Conservation (phyloP, 1,140 invertebrate genomes). For the Trichoplusia ni region DNA sequence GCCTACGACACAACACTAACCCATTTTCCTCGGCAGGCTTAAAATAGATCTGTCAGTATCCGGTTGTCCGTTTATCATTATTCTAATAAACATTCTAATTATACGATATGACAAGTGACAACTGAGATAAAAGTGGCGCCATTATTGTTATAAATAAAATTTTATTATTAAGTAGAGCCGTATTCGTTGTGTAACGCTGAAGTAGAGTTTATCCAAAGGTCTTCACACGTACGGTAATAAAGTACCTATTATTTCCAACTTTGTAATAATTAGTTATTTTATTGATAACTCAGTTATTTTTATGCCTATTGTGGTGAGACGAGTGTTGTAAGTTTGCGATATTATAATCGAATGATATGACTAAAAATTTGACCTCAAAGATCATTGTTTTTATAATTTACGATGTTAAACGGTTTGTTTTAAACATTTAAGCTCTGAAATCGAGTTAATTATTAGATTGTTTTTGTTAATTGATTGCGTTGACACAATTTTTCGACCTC, state of each 20-base stretch:
- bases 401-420: constrained; percentile 4
- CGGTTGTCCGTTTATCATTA: constrained; percentile 13
- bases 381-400: constrained; percentile 19
- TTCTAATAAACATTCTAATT: constrained; percentile 15
- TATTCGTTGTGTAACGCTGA: background rate
- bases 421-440: background rate
- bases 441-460: background rate
- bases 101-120: constrained; percentile 5
- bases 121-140: constrained; percentile 8
- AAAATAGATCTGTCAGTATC: constrained; percentile 6
- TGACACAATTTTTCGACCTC: too few species aligned
- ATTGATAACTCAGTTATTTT: background rate
- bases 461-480: too few species aligned
- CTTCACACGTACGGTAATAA: constrained; percentile 7
- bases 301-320: background rate
- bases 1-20: constrained; percentile 1
- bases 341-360: constrained; percentile 4
- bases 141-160: background rate
- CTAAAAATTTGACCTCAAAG: constrained; percentile 18
- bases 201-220: constrained; percentile 17
- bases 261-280: constrained; percentile 18
- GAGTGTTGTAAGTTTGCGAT: background rate
- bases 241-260: background rate
- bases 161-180: too few species aligned
- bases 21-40: constrained; percentile 4